Base-by-base conservation (phyloP, 2,113 vertebrate species). In the Dipodomys merriami region DNA sequence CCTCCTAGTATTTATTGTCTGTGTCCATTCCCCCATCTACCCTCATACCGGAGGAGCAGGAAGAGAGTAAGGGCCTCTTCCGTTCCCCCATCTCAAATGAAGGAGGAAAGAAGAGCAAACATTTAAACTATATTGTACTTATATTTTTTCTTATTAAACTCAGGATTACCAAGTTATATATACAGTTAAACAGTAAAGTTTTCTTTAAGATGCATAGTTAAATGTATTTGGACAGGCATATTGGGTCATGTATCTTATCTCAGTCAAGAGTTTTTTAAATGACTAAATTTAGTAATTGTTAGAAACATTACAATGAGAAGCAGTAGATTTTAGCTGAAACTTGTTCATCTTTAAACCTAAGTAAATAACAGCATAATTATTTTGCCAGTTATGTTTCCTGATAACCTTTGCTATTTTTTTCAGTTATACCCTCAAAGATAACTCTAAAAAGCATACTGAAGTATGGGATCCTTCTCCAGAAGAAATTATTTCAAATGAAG, bases 381-480 rank as follows among this genome's bases (percentile, higher is more conserved):
- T 90, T 93, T 85, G 15, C 23, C 68, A 77, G 87, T 72, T 86
- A 22, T n/a, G 91, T 13, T 72, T 86, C 91, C 91, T 94, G 8
- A 46, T 87, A 88, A 87, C 71, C 90, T 90, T 80, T 80, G 12
- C 67, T 96, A 87, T 91, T 94, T 49, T 49, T 95, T 94, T 82
- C 88, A 98, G 98, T 35, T 97, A 92, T 7, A 80, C 57, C 23
- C 80, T 83, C 62, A 95, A 96, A 95, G 93, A 35, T 91, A 94
- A 92, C 93, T 89, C 78, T 67, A 64, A 80, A 90, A 81, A 67
- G 19, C 73, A 95, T 60, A 93, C 0, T 82, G 98, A 98, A 98
- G 88, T 98, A 69, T 98, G 98, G 98, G 98, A 98, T 95, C 93
- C 93, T 95, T 86, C 96, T 93, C 78, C 72, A 77, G 97, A 98